These are phyloP conservation scores for Rhyacophila evoluta DNA, from an alignment of 2,888 invertebrate genomes.

Conservation along the genomic window DNA sequence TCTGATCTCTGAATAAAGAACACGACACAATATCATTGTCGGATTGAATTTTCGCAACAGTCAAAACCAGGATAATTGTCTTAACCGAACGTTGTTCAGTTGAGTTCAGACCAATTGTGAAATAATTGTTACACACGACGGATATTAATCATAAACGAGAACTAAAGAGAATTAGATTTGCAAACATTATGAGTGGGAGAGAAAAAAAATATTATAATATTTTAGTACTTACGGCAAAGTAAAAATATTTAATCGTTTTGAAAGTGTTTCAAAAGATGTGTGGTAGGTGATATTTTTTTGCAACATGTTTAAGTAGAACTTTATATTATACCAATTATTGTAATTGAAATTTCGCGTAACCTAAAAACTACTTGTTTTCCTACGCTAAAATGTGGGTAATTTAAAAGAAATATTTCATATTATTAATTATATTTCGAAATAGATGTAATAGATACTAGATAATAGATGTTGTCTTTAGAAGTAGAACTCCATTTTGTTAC, in stretches of 20 bases:
- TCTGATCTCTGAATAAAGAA: background rate
- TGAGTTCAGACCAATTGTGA: slow-evolving; percentile 8
- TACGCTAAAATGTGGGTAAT: background rate
- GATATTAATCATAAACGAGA: background rate
- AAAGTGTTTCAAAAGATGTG: background rate
- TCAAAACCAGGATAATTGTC: slow-evolving; percentile 9
- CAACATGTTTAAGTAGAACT: background rate
- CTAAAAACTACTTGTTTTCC: background rate
- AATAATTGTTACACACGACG: slow-evolving; percentile 4
- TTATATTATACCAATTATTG: too few species aligned
- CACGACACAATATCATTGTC: background rate
- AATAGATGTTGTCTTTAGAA: too few species aligned
- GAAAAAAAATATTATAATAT: background rate
- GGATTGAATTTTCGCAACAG: background rate
- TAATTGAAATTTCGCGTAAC: too few species aligned
- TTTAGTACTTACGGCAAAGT: background rate
- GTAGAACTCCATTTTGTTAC: too few species aligned
- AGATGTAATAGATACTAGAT: too few species aligned
- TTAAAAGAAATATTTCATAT: too few species aligned
- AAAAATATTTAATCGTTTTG: background rate
- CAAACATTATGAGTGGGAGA: background rate
- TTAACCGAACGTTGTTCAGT: background rate
- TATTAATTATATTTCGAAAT: too few species aligned
- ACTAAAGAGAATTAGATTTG: background rate
- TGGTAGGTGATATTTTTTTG: background rate